Base-by-base conservation (phyloP, 2,888 invertebrate species). In the Blastobasis adustella region DNA sequence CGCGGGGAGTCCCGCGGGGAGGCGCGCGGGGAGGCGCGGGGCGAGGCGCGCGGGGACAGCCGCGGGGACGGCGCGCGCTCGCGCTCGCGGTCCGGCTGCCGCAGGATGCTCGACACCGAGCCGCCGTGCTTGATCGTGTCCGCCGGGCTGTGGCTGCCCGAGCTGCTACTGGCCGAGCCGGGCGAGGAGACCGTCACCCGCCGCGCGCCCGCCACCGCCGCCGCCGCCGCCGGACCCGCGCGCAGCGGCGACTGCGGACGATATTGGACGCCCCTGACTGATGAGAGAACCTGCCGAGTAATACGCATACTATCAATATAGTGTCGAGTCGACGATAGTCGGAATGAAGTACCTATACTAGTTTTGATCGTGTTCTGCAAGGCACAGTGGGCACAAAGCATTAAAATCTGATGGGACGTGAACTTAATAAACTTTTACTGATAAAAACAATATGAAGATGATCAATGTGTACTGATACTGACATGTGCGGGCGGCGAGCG, bases 111-210 rank as follows among this genome's bases (percentile, higher is more conserved):
- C 49, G 83, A 84, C 54, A 87, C 85, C 51, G 89, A 89, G 60
- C 88, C 85, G 58, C 83, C 86, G 79, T 92, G 92, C 75, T 93
- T 93, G 77, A 93, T 91, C 59, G 93, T 92, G 70, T 93, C 94
- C 65, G 94, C 94, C 65, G 94, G 95, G 70, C 93, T 93, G 76
- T 93, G 94, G 65, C 93, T 93, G 75, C 94, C 94, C 72, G 94
- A 94, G 89, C 94, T 93, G 90, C 92, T 95, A 92, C 94, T 95
- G 92, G 95, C 94, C 78, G 95, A 95, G 90, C 94, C 95, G 90
- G 95, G 95, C 73, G 94, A 93, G 74, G 93, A 82, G 45, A 82
- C 79, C 62, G 82, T 82, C 82, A 78, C 87, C 73, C 81, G 85
- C 62, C 82, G 83, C 77, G 86, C 76, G 76, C 84, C 84, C 73